Conservation (phyloP, 2,797 vertebrate species). For the Cephalopachus bancanus region DNA sequence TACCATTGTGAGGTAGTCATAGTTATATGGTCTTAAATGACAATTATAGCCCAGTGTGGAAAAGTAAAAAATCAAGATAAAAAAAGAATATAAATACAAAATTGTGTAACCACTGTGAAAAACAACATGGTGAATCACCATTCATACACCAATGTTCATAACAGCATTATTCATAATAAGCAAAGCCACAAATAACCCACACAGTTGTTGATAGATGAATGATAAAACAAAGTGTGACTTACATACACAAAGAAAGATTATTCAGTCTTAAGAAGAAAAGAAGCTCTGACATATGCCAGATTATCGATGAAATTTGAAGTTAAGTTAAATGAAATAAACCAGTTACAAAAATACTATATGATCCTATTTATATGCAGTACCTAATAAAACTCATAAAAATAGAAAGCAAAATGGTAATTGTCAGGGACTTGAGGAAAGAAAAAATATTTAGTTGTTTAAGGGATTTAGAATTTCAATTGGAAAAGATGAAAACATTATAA, state of each 20-base stretch:
- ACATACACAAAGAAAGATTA: not conserved
- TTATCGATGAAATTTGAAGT: not conserved
- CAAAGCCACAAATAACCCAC: not conserved
- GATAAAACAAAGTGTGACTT: not conserved
- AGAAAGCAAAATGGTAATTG: not conserved
- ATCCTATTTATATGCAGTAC: not conserved
- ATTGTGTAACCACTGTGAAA: not conserved
- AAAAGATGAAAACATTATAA: not conserved
- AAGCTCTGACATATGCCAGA: too few relatives aligned
- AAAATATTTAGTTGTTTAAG: not conserved
- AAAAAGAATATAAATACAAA: not conserved
- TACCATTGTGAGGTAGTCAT: not conserved
- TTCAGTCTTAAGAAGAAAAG: not conserved
- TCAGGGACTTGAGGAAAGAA: not conserved
- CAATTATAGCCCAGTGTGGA: not conserved
- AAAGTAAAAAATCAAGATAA: not conserved
- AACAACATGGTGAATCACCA: not conserved
- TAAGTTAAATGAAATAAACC: not conserved
- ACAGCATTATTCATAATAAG: not conserved
- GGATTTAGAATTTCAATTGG: not conserved
- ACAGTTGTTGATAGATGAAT: not conserved
- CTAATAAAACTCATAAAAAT: rapidly evolving
- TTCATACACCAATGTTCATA: not conserved
- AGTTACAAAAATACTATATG: too few relatives aligned
- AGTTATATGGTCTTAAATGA: not conserved